Percentiles rank a stretch among this genome's conserved stretches.
phyloP scores from a whole-genome alignment of 2,888 invertebrate genomes.

The Syrphus vitripennis region DNA sequence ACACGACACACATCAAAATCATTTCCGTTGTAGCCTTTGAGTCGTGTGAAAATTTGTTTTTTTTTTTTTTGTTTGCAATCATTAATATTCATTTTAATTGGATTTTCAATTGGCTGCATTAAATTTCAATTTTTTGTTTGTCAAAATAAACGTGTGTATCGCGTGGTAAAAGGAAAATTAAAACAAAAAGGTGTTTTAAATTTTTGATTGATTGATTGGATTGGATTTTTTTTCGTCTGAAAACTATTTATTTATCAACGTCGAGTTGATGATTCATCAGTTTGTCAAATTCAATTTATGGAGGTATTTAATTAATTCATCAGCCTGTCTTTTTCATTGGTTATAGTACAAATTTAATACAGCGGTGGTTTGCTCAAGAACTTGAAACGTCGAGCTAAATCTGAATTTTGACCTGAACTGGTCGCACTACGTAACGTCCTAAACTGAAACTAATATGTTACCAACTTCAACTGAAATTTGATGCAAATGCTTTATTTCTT shows the following conservation, averaged over 20 bases:
- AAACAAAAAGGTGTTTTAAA: background rate
- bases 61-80: background rate
- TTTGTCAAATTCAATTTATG: background rate
- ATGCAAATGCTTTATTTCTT: too few relatives aligned
- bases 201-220: slow-evolving; percentile 17
- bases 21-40: slow-evolving; percentile 28
- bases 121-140: slow-evolving; percentile 37
- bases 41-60: slow-evolving; percentile 19
- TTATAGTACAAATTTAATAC: too few relatives aligned
- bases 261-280: background rate
- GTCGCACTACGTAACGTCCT: too few relatives aligned
- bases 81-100: slow-evolving; percentile 59
- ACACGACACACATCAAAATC: too few relatives aligned
- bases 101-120: slow-evolving; percentile 66
- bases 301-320: background rate
- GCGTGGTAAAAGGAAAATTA: slow-evolving; percentile 2
- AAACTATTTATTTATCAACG: background rate
- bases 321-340: background rate
- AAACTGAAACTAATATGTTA: too few relatives aligned
- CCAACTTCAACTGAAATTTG: too few relatives aligned
- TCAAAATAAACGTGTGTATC: background rate
- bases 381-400: too few relatives aligned
- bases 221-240: background rate
- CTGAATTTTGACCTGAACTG: too few relatives aligned
- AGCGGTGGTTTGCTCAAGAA: too few relatives aligned